These are phyloP conservation scores for Eudasyphora cyanicolor DNA, from an alignment of 2,888 invertebrate genomes.

Conservation along the genomic window DNA sequence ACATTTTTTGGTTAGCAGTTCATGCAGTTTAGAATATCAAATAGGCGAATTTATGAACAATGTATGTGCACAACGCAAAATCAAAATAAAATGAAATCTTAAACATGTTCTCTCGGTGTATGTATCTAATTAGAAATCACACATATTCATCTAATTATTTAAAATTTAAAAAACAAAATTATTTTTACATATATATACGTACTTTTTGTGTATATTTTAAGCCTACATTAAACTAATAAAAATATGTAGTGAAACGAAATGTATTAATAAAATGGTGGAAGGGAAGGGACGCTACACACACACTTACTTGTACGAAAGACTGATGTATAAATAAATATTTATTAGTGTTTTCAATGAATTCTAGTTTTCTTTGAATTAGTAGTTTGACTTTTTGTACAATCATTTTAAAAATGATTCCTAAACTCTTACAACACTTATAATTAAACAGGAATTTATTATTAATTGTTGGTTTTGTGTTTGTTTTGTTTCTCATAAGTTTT, in stretches of 20 bases:
- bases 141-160: slow-evolving; percentile 1
- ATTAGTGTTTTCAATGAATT: slow-evolving; percentile 1
- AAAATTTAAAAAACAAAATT: slow-evolving; percentile 14
- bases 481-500: not conserved
- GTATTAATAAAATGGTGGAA: not conserved
- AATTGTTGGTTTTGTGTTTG: slow-evolving; percentile 14
- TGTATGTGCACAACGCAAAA: not conserved
- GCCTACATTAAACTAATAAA: not conserved
- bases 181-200: not conserved
- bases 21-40: not conserved
- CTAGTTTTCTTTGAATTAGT: not conserved
- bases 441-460: slow-evolving; percentile 19
- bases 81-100: not conserved
- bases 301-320: not conserved
- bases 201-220: not conserved
- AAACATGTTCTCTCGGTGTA: slow-evolving; percentile 16
- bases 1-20: no score
- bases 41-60: not conserved
- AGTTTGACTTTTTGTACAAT: slow-evolving; percentile 33
- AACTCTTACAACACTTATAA: slow-evolving; percentile 7
- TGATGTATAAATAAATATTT: not conserved
- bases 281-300: not conserved
- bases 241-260: not conserved
- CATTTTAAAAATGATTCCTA: slow-evolving; percentile 7
- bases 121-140: slow-evolving; percentile 4